Percentiles rank a stretch among this genome's conserved stretches.
phyloP scores from a whole-genome alignment of 2,888 invertebrate species.

The Andrena praecox region DNA sequence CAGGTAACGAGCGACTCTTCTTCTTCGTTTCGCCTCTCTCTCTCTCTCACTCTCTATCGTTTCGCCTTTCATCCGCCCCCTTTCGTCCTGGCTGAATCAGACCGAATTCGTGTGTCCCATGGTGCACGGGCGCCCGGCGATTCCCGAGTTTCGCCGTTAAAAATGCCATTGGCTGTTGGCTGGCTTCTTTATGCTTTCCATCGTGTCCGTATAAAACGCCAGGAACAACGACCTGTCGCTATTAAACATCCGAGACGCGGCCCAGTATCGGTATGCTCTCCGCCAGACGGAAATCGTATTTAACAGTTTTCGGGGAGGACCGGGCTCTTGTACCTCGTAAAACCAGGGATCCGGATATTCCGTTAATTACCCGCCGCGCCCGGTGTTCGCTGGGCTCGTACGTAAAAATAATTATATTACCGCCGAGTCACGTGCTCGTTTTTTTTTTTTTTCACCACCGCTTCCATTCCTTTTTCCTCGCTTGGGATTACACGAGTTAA shows the following conservation, averaged over 20 bases:
- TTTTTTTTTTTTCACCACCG: not conserved
- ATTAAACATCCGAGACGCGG: constrained; percentile 31
- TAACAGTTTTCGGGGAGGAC: not conserved
- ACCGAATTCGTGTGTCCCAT: constrained; percentile 43
- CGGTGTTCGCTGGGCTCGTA: constrained; percentile 8
- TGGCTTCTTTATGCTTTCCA: constrained; percentile 58
- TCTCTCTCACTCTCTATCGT: too few species aligned
- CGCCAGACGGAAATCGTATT: constrained; percentile 40
- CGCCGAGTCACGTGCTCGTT: not conserved
- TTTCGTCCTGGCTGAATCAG: constrained; percentile 2
- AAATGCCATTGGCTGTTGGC: constrained; percentile 51
- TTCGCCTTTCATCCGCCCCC: not conserved
- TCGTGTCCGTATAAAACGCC: constrained; percentile 40
- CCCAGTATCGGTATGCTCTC: not conserved
- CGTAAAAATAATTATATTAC: constrained; percentile 34
- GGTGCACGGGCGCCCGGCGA: constrained; percentile 1
- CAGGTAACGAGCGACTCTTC: constrained; percentile 55
- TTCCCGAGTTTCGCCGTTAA: constrained; percentile 64
- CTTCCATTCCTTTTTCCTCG: not conserved
- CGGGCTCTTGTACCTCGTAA: constrained; percentile 29
- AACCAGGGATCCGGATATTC: constrained; percentile 30
- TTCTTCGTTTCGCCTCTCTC: constrained; percentile 17
- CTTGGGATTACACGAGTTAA: constrained; percentile 7
- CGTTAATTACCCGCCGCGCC: constrained; percentile 18
- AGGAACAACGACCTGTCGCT: constrained; percentile 41